These are phyloP conservation scores for Cheirogaleus major DNA, from an alignment of 2,797 vertebrate genomes.

Conservation along the genomic window DNA sequence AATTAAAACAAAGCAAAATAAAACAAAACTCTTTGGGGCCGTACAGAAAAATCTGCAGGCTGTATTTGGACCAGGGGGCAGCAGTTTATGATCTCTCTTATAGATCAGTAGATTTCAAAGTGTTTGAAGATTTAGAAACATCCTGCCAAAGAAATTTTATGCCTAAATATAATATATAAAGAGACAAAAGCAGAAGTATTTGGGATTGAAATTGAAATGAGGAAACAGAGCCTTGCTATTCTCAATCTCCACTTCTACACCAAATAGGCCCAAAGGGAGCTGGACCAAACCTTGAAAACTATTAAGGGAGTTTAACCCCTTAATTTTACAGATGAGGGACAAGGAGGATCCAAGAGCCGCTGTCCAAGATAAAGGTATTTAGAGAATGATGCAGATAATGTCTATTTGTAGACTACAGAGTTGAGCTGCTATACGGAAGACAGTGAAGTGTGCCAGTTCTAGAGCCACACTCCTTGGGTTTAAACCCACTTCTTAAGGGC, in stretches of 20 bases:
- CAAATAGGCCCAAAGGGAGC: neutral
- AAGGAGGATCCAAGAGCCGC: neutral
- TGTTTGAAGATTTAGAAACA: neutral
- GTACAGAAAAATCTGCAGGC: neutral
- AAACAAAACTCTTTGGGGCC: neutral
- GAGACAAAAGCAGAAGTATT: neutral
- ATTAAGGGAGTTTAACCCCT: neutral
- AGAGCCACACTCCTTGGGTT: neutral
- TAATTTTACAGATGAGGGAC: neutral
- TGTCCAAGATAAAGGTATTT: neutral
- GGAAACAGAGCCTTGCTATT: neutral
- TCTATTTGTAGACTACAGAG: neutral
- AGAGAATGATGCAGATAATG: neutral
- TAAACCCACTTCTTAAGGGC: neutral
- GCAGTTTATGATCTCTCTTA: neutral
- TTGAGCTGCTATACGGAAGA: neutral
- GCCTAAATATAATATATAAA: neutral
- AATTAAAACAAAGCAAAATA: conserved; percentile 15
- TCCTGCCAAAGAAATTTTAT: neutral
- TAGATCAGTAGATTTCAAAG: conserved; percentile 1
- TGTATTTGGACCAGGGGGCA: neutral
- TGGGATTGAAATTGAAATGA: neutral
- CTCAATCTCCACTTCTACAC: neutral
- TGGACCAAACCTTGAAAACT: neutral
- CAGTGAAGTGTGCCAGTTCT: neutral